phyloP scores from a whole-genome alignment of 2,113 vertebrate species.

The Dendropsophus ebraccatus region DNA sequence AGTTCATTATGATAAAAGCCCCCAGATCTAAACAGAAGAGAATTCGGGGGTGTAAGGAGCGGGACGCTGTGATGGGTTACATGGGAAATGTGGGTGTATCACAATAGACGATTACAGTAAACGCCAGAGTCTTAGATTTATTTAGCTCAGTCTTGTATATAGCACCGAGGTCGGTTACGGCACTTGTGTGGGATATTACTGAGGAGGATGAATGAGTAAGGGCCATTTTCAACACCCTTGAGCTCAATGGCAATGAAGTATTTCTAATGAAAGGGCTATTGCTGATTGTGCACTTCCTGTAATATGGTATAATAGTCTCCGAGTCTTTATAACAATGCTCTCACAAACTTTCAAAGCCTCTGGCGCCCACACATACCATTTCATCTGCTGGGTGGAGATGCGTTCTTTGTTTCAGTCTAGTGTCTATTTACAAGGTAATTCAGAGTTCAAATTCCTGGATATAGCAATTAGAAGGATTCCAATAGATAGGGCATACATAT shows the following conservation, averaged over 20 bases:
- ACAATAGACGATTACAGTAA: not conserved
- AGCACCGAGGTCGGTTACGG: not conserved
- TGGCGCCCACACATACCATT: constrained; percentile 23
- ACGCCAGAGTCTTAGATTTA: not conserved
- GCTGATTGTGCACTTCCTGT: constrained; percentile 20
- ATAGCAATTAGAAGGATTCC: too few relatives aligned
- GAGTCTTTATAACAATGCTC: constrained; percentile 13
- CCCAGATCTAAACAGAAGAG: not conserved
- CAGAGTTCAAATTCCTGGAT: constrained; percentile 10
- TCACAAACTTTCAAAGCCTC: constrained; percentile 4
- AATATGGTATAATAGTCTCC: constrained; percentile 5
- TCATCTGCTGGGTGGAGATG: constrained; percentile 8
- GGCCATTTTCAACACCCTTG: not conserved
- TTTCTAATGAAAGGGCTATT: not conserved
- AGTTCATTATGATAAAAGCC: not conserved
- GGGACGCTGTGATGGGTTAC: not conserved
- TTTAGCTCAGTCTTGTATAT: not conserved
- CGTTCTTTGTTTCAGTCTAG: constrained; percentile 2
- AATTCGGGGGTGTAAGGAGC: not conserved
- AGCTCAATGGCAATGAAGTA: not conserved
- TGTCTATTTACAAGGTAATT: constrained; percentile 23
- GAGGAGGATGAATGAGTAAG: not conserved
- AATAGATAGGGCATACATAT: too few relatives aligned
- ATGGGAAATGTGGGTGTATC: not conserved
- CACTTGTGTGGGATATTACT: not conserved